Base-by-base conservation (phyloP, 53 echinoderm and acorn worm genomes). In the Actinopyga echinites region DNA sequence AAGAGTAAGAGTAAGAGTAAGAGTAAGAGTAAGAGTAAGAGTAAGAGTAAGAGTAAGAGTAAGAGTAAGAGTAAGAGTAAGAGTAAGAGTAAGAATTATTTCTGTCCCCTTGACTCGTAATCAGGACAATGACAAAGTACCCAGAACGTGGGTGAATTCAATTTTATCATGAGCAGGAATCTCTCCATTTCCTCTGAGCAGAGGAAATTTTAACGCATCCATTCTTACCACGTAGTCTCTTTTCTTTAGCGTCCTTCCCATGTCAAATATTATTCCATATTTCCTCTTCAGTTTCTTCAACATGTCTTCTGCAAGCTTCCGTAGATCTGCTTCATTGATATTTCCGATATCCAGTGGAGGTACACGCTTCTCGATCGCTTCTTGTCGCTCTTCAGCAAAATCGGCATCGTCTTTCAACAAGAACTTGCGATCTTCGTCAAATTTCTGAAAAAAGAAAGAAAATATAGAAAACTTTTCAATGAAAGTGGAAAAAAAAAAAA, bases 391-490 rank as follows among this genome's bases (percentile, higher is more conserved):
- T 0, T 74, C 74, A 2, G 49, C 74, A 29, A 74, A 74, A 44
- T 74, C 74, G 9, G 42, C 45, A 26, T 74, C 74, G 12, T 74
- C 74, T n/a, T 74, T 74, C 53, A 74, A 6, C 53, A 74, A 49
- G 19, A 74, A 74, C n/a, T 74, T 74, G 43, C 74, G 74, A 43
- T 74, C 74, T 74, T 74, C 74, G 52, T 74, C 74, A 43, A 74
- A 74, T 49, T 42, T 74, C 74, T 74, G 34, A 23, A 42, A 23
- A 49, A 44, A 28, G 20, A 1, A 74, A 49, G 9, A n/a, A 19
- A 0, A n/a, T 29, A 30, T 28, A 68, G 10, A 8, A 9, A 44
- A 37, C 37, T 5, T 37, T n/a, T n/a, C n/a, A n/a, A n/a, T n/a
- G n/a, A n/a, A n/a, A n/a, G n/a, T n/a, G n/a, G n/a, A n/a, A n/a